These are phyloP conservation scores for Actinia equina DNA, from an alignment of 64 coral and sea anemone species.

Conservation along the genomic window DNA sequence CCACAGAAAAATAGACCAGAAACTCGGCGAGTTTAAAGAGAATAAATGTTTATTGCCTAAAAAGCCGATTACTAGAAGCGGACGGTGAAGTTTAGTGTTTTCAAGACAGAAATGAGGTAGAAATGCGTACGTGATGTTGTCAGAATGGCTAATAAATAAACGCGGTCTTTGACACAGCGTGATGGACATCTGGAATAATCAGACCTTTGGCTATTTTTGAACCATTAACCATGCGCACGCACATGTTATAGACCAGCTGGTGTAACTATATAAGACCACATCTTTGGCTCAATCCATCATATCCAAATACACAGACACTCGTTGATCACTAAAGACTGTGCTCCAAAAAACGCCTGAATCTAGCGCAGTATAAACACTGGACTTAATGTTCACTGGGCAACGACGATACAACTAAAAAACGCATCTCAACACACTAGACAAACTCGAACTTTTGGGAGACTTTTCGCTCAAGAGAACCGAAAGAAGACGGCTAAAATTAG, in stretches of 20 bases:
- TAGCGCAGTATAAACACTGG: not conserved
- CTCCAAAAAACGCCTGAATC: not conserved
- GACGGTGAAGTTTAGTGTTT: not conserved
- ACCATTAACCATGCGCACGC: not conserved
- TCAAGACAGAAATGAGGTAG: not conserved
- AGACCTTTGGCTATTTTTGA: slow-evolving; percentile 3
- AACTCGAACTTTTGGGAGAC: not conserved
- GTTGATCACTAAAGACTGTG: not conserved
- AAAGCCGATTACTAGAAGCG: not conserved
- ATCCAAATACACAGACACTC: not conserved
- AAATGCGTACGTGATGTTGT: slow-evolving; percentile 16
- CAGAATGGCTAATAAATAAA: slow-evolving; percentile 11
- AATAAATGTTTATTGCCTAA: not conserved
- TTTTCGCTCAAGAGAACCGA: not conserved
- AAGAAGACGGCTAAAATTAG: not conserved
- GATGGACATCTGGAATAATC: slow-evolving; percentile 21
- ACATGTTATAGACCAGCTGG: not conserved
- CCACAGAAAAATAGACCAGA: not conserved
- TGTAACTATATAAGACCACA: slow-evolving; percentile 10
- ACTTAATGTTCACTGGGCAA: not conserved
- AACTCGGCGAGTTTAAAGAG: not conserved
- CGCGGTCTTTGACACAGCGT: not conserved
- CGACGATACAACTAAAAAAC: too few relatives aligned
- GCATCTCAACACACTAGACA: too few relatives aligned
- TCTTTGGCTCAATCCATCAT: not conserved